Percentiles rank a stretch among this genome's conserved stretches.
These are phyloP conservation scores for Bombus polaris DNA, from an alignment of 1,140 invertebrate genomes.

Conservation along the genomic window DNA sequence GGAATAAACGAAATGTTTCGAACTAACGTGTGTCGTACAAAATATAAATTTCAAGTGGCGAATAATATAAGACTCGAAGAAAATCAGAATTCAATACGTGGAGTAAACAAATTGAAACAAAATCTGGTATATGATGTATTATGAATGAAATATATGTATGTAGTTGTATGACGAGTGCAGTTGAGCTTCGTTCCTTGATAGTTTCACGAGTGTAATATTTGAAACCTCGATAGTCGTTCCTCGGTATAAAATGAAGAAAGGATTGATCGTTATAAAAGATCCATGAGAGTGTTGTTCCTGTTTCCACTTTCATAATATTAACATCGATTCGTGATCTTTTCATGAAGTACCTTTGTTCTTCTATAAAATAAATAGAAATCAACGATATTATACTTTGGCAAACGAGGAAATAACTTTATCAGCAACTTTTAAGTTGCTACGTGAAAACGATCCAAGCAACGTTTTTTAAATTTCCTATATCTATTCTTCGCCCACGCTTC, in stretches of 20 bases:
- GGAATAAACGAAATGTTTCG: neutral
- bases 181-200: conserved; percentile 36
- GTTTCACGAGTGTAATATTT: neutral
- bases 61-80: neutral
- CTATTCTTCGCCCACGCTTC: too few species aligned
- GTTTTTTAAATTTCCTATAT: too few species aligned
- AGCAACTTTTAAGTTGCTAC: too few species aligned
- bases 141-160: neutral
- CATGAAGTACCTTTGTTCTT: too few species aligned
- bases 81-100: neutral
- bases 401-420: too few species aligned
- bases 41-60: neutral
- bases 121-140: neutral
- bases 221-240: neutral
- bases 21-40: neutral
- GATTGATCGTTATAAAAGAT: conserved; percentile 20
- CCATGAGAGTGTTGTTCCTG: neutral
- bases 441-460: too few species aligned
- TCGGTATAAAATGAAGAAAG: conserved; percentile 36
- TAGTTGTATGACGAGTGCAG: conserved; percentile 22
- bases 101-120: neutral
- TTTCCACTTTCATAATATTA: neutral
- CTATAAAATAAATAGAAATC: neutral
- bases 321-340: neutral
- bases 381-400: too few species aligned